These are phyloP conservation scores for Ophthalmolycus amberensis DNA, from an alignment of 2,113 vertebrate genomes.

Conservation along the genomic window DNA sequence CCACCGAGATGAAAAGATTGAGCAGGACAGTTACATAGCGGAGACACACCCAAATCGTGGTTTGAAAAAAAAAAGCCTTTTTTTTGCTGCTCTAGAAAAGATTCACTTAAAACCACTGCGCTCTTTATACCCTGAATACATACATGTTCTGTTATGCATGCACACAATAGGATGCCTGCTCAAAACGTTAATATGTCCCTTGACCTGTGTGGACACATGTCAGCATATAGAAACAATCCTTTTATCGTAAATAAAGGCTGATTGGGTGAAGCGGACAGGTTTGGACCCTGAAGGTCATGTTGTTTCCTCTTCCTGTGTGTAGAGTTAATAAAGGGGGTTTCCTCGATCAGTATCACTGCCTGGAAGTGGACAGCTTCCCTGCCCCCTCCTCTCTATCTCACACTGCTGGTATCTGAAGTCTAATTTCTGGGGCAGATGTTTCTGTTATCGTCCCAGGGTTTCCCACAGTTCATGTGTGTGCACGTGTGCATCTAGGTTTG, in stretches of 20 bases:
- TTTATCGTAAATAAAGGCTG: constrained; percentile 13
- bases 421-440: constrained; percentile 62
- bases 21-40: neutral
- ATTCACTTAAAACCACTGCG: neutral
- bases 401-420: constrained; percentile 20
- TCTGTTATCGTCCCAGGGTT: constrained; percentile 51
- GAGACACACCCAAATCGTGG: neutral
- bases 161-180: neutral
- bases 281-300: constrained; percentile 25
- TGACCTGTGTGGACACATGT: constrained; percentile 8
- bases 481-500: constrained; percentile 21
- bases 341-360: constrained; percentile 12
- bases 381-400: neutral
- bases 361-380: constrained; percentile 1
- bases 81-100: constrained; percentile 3
- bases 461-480: constrained; percentile 45
- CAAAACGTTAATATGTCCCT: neutral
- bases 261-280: neutral
- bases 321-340: constrained; percentile 1
- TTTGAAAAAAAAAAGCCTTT: constrained; percentile 5
- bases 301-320: constrained; percentile 36
- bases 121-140: neutral
- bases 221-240: neutral
- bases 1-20: constrained; percentile 2
- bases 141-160: neutral